A percentile compares a stretch with the other conserved stretches of the same genome.
phyloP scores from a whole-genome alignment of 2,797 vertebrate species.

The Otolemur crassicaudatus region DNA sequence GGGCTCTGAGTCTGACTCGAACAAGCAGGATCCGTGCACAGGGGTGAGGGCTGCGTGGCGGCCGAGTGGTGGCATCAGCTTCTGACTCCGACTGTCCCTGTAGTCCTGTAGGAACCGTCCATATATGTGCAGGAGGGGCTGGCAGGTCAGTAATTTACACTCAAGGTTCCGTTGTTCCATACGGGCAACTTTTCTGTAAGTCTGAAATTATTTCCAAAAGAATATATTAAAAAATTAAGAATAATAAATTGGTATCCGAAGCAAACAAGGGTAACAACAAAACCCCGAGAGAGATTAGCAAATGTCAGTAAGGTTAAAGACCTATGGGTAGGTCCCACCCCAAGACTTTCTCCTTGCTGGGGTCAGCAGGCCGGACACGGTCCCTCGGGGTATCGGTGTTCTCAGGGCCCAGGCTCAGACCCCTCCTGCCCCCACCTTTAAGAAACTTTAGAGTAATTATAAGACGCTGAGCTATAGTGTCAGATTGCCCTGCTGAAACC shows the following conservation, averaged over 20 bases:
- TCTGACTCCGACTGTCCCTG: no score
- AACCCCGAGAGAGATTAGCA: not conserved
- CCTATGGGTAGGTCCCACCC: not conserved
- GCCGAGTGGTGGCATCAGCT: not conserved
- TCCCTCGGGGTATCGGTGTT: rapidly evolving
- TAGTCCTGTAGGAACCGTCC: not conserved
- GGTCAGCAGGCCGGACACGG: not conserved
- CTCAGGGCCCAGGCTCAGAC: not conserved
- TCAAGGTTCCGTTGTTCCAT: not conserved
- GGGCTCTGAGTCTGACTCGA: not conserved
- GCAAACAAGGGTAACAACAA: not conserved
- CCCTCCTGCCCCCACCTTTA: no score
- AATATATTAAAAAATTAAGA: not conserved
- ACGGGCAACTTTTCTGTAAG: not conserved
- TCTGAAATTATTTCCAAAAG: not conserved
- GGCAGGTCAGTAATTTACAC: rapidly evolving
- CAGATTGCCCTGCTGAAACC: not conserved
- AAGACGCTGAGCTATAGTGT: not conserved
- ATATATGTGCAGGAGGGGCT: rapidly evolving
- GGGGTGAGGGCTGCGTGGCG: not conserved
- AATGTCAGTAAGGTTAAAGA: rapidly evolving
- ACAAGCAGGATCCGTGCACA: no score
- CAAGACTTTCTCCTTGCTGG: not conserved
- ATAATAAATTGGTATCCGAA: not conserved
- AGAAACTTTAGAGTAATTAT: not conserved